Base-by-base conservation (phyloP, 2,797 vertebrate genomes). In the Tachyglossus aculeatus region DNA sequence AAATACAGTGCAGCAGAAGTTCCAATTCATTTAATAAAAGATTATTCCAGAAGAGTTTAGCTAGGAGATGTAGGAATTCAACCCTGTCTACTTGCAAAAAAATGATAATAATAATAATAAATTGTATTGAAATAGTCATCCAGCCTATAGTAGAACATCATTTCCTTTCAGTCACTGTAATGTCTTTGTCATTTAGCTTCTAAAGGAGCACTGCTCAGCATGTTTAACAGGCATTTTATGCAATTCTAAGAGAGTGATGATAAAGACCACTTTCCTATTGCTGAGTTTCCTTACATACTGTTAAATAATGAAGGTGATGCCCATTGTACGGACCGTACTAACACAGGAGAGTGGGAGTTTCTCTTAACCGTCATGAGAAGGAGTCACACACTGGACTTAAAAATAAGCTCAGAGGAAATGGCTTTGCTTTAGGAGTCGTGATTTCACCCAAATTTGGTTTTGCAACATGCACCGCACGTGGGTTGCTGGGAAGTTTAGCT, bases 121-220 rank as follows among this genome's bases (percentile, higher is more conserved):
- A 1, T 18, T 32, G 1, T 55, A 6, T 25, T 79, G 82, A 80
- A 81, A 80, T 68, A 81, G 73, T 79, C 81, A 60, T 52, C 71
- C 81, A 78, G 50, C 43, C 60, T 54, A 22, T 15, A 6, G 6
- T 29, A 56, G 21, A 15, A 1, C 16, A 33, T 52, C 71, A 73
- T 83, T 82, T 82, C 37, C 33, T 82, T 86, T 84, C 65, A 67
- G 65, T 34, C 58, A 68, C 67, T 88, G 18, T 81, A 74, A 86
- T 81, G 82, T 77, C 53, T 53, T 24, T 71, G 72, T 67, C 69
- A 67, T 62, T 87, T 84, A 71, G 74, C 64, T 68, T 62, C 64
- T 48, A 51, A 77, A 45, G 76, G 47, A 89, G 44, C 63, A 71
- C 21, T 39, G 62, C 66, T 72, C 48, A 39, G 72, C 58, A 82